These are phyloP conservation scores for Thaumetopoea pityocampa DNA, from an alignment of 1,140 invertebrate genomes.

Conservation along the genomic window DNA sequence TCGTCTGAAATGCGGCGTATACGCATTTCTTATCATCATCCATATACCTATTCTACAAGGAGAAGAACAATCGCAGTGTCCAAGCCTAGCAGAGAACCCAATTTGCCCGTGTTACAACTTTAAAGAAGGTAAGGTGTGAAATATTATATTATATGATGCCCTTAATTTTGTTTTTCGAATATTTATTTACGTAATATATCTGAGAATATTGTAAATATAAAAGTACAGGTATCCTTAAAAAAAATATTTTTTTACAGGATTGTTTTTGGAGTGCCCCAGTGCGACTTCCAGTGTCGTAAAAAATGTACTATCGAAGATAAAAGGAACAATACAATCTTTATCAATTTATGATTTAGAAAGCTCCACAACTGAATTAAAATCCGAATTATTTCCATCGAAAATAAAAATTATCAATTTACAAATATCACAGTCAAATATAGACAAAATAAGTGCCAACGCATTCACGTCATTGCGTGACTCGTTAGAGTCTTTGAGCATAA, in stretches of 20 bases:
- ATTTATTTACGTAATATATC: no score
- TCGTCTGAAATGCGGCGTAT: slow-evolving; percentile 57
- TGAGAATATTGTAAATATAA: no score
- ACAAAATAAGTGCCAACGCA: slow-evolving; percentile 83
- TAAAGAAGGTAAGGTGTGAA: slow-evolving; percentile 81
- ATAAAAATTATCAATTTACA: slow-evolving; percentile 84
- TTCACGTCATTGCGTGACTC: slow-evolving; percentile 83
- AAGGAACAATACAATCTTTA: slow-evolving; percentile 86
- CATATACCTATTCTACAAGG: slow-evolving; percentile 69
- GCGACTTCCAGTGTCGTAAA: slow-evolving; percentile 80
- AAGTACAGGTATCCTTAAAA: neutral
- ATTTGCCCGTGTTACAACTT: slow-evolving; percentile 94
- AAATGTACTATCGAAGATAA: slow-evolving; percentile 78
- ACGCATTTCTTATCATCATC: slow-evolving; percentile 58
- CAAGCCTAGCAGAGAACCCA: slow-evolving; percentile 82
- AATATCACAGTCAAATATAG: slow-evolving; percentile 88
- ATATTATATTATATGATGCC: no score
- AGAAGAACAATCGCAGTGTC: slow-evolving; percentile 78
- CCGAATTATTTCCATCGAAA: slow-evolving; percentile 82
- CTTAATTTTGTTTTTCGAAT: no score
- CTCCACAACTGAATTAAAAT: slow-evolving; percentile 81
- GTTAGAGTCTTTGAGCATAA: slow-evolving; percentile 86
- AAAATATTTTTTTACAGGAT: slow-evolving; percentile 67
- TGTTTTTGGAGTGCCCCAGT: slow-evolving; percentile 92
- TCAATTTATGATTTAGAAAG: slow-evolving; percentile 91